Base-by-base conservation (phyloP, 1,140 invertebrate genomes). In the Spodoptera frugiperda region DNA sequence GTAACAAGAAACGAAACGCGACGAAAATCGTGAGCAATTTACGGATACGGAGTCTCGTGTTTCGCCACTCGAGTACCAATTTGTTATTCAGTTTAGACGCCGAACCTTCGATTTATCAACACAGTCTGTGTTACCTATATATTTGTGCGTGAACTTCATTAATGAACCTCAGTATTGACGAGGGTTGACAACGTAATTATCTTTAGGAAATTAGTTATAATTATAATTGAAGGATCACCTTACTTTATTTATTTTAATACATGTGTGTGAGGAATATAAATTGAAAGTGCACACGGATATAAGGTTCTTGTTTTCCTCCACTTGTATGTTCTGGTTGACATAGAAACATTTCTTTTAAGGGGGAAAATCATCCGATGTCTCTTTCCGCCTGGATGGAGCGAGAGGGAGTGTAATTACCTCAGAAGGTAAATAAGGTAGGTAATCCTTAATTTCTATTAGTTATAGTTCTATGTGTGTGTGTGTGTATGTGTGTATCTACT, bases 141-240 rank as follows among this genome's bases (percentile, higher is more conserved):
- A 51, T n/a, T 51, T 14, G 49, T 19, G 59, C 39, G 30, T 15
- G 6, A 44, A 46, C n/a, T 63, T 44, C 33, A 44, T 63, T 63
- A 63, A 63, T 46, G 59, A 39, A 19, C 10, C n/a, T 10, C n/a
- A 17, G 17, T 63, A 63, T 63, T 63, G 59, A 63, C 39, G 59
- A 61, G 59, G 59, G 59, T 61, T 33, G 59, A 61, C 59, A 61
- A 12, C 33, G 59, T 61, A 61, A 61, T 61, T 33, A 61, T 61
- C 59, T 61, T 17, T 61, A 39, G 59, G 59, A 61, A 61, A 61
- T 61, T 10, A 61, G 5, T 39, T 39, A 39, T 61, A 17, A 63
- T 44, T 44, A 61, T 44, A 44, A 63, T 44, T 63, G 59, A 63
- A 63, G 59, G 5, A 15, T 63, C 59, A 44, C 8, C 2, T 63